Percentiles rank a stretch among this genome's conserved stretches.
Conservation (phyloP, 2,113 vertebrate species). For the Trachemys scripta region DNA sequence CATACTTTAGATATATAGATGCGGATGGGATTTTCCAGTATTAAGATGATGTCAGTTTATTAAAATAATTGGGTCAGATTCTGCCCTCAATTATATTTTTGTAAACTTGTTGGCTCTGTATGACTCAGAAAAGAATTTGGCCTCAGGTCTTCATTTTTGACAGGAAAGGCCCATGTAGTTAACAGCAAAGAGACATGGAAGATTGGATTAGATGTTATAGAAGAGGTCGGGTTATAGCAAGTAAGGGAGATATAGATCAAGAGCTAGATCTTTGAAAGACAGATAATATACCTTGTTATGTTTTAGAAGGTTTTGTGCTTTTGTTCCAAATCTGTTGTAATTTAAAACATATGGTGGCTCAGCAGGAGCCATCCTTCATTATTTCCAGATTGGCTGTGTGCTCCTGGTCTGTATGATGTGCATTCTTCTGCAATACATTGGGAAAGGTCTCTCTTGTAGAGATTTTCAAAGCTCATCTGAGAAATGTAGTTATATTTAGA, state of each 20-base stretch:
- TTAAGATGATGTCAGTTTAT: neutral
- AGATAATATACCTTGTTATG: neutral
- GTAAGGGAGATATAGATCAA: neutral
- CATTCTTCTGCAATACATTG: neutral
- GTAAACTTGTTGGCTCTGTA: neutral
- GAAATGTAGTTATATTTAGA: neutral
- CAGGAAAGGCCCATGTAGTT: neutral
- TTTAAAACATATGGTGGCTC: neutral
- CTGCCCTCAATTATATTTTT: neutral
- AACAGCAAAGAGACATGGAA: neutral
- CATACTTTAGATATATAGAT: neutral
- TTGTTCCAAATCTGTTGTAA: neutral
- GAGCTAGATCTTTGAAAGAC: neutral
- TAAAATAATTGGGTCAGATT: neutral
- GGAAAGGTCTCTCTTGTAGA: neutral
- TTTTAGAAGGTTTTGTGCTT: neutral
- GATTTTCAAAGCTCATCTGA: neutral
- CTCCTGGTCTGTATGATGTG: fast-evolving
- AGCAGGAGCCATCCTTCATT: neutral
- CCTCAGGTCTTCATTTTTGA: neutral
- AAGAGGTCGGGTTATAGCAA: neutral
- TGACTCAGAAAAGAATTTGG: neutral
- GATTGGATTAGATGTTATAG: neutral
- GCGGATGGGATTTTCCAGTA: neutral
- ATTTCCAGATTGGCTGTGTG: neutral